Percentiles rank a stretch among this genome's conserved stretches.
phyloP scores from a whole-genome alignment of 2,888 invertebrate species.

The Apoderus coryli region DNA sequence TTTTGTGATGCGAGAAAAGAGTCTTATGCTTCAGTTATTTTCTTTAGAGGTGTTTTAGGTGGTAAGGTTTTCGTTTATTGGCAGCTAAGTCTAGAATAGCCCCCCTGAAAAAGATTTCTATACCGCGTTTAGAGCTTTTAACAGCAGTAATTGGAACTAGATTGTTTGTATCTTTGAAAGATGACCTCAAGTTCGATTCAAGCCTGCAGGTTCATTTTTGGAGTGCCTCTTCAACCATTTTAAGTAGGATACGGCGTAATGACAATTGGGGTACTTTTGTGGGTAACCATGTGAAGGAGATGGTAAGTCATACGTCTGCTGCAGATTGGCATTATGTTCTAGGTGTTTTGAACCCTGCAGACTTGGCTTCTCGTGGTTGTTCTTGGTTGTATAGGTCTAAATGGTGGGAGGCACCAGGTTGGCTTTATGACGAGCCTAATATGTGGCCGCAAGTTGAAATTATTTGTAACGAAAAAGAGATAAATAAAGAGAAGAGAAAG shows the following conservation, averaged over 20 bases:
- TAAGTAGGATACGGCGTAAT: slow-evolving; percentile 19
- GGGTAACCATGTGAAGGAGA: slow-evolving; percentile 20
- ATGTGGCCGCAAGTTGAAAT: no score
- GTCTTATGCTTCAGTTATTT: slow-evolving; percentile 19
- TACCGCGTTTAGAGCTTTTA: slow-evolving; percentile 22
- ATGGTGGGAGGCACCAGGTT: no score
- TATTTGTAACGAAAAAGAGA: no score
- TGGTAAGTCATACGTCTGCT: slow-evolving; percentile 6
- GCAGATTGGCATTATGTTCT: background rate
- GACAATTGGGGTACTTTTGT: slow-evolving; percentile 20
- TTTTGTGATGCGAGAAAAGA: slow-evolving; percentile 19
- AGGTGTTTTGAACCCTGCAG: background rate
- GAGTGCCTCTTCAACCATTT: slow-evolving; percentile 19
- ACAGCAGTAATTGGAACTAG: slow-evolving; percentile 21
- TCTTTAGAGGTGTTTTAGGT: slow-evolving; percentile 6
- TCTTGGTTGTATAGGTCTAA: no score
- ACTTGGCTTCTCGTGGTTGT: no score
- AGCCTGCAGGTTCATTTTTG: slow-evolving; percentile 13
- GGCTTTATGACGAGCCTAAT: no score
- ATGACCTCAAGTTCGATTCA: background rate
- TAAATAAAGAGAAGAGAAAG: no score
- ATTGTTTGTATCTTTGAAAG: slow-evolving; percentile 11
- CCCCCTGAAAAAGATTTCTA: slow-evolving; percentile 18
- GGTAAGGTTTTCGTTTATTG: slow-evolving; percentile 6
- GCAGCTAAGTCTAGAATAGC: slow-evolving; percentile 20